Base-by-base conservation (phyloP, 2,888 invertebrate genomes). In the Hirtodrosophila confusa region DNA sequence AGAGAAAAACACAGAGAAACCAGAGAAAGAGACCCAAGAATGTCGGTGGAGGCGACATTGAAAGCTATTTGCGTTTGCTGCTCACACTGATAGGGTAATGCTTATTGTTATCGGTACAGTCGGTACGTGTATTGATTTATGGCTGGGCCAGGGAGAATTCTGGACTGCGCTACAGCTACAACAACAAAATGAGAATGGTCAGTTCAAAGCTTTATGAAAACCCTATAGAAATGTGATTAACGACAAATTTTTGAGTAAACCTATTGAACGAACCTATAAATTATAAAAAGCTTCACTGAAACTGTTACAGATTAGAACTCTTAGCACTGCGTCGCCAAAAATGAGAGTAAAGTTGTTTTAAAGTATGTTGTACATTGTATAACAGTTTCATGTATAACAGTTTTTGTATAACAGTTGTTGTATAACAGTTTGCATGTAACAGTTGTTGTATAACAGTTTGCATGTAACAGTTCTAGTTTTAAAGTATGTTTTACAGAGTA, bases 1-100 rank as follows among this genome's bases (percentile, higher is more conserved):
- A 33, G 53, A 50, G 7, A 39, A 40, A 45, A 51, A 27, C 24
- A n/a, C n/a, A 5, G 40, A 45, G 40, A 40, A 31, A 39, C 36
- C 56, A 17, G 17, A 41, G 29, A 55, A 35, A n/a, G 64, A 45
- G 39, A 12, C n/a, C 44, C 5, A 55, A 67, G 40, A 51, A 58
- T 67, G 58, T 57, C 49, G 62, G 39, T 66, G 49, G n/a, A 36
- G 24, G 56, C 75, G 79, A 68, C 83, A 78, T 78, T 79, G 80
- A 75, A 79, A 71, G 60, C 60, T 41, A 55, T 78, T 66, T 57
- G 41, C 47, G 57, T 36, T 48, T 27, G 48, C 45, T 54, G 55
- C 56, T 58, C 61, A 51, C 27, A 39, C 54, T 70, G 86, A 79
- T 78, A 71, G 63, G 78, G 83, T 66, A 82, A 78, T 78, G 83